These are phyloP conservation scores for Anhinga anhinga DNA, from an alignment of 2,113 vertebrate species.

Conservation along the genomic window DNA sequence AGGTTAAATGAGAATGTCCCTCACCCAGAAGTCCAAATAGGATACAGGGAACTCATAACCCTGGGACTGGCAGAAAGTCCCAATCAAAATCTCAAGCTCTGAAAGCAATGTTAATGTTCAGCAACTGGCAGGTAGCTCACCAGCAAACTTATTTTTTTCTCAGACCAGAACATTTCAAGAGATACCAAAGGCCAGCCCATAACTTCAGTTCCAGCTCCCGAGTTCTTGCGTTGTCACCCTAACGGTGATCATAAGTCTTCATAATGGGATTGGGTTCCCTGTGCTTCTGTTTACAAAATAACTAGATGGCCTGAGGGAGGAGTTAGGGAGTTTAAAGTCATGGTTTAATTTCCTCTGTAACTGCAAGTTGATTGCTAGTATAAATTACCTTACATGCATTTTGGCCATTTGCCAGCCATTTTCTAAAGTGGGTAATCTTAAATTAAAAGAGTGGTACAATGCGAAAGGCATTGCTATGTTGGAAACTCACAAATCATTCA, in stretches of 20 bases:
- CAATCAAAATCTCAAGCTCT: neutral
- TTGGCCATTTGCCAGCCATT: slow-evolving; percentile 50
- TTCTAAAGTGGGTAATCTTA: slow-evolving; percentile 66
- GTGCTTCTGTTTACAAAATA: slow-evolving; percentile 56
- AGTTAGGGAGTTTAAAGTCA: slow-evolving; percentile 59
- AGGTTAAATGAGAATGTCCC: neutral
- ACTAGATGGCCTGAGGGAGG: slow-evolving; percentile 60
- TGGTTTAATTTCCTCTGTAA: slow-evolving; percentile 76
- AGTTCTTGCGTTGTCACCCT: neutral
- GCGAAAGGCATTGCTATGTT: neutral
- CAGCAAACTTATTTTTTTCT: neutral
- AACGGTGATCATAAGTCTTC: slow-evolving; percentile 47
- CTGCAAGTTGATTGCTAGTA: slow-evolving; percentile 68
- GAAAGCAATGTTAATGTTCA: neutral
- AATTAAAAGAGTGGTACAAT: slow-evolving; percentile 68
- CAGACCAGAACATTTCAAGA: neutral
- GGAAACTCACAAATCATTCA: slow-evolving; percentile 29
- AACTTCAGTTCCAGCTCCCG: neutral
- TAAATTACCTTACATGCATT: slow-evolving; percentile 57
- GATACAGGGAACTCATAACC: neutral
- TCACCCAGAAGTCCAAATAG: accelerated
- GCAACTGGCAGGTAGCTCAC: neutral
- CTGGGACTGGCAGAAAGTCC: neutral
- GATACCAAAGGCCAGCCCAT: neutral
- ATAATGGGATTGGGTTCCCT: neutral